Conservation (phyloP, 2,888 invertebrate species). For the Drosophila colorata region DNA sequence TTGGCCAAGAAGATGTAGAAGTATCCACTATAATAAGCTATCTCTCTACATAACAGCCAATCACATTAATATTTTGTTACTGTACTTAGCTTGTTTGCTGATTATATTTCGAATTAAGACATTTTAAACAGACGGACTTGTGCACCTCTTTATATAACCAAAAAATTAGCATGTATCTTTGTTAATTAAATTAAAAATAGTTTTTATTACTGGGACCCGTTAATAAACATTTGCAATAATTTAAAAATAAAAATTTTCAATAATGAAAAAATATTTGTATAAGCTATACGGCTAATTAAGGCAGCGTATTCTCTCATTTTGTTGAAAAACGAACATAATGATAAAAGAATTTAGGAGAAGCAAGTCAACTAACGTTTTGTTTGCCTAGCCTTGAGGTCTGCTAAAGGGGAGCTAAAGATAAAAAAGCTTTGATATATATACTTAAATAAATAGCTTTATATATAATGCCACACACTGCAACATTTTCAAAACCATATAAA, state of each 20-base stretch:
- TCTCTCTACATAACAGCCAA: too few species aligned
- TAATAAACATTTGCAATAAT: conserved; percentile 1
- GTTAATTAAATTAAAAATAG: not conserved
- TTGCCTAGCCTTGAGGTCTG: conserved; percentile 55
- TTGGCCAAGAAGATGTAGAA: not conserved
- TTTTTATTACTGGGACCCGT: not conserved
- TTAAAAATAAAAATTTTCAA: not conserved
- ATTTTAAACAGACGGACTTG: too few species aligned
- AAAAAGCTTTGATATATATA: conserved; percentile 26
- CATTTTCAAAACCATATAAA: not conserved
- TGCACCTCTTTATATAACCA: too few species aligned
- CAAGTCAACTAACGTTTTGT: conserved; percentile 29
- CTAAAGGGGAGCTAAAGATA: conserved; percentile 48
- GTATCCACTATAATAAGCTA: not conserved
- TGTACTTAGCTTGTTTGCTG: too few species aligned
- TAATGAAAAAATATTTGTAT: conserved; percentile 9
- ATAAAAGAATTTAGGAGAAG: conserved; percentile 13
- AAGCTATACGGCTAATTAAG: conserved; percentile 26
- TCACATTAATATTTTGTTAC: too few species aligned
- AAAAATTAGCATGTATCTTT: too few species aligned
- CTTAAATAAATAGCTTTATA: conserved; percentile 8
- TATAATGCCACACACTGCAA: conserved; percentile 8
- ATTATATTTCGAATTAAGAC: too few species aligned
- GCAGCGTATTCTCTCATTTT: not conserved
- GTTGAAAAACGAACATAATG: conserved; percentile 26